phyloP scores from a whole-genome alignment of 2,888 invertebrate species.

The Drosophila lacicola region DNA sequence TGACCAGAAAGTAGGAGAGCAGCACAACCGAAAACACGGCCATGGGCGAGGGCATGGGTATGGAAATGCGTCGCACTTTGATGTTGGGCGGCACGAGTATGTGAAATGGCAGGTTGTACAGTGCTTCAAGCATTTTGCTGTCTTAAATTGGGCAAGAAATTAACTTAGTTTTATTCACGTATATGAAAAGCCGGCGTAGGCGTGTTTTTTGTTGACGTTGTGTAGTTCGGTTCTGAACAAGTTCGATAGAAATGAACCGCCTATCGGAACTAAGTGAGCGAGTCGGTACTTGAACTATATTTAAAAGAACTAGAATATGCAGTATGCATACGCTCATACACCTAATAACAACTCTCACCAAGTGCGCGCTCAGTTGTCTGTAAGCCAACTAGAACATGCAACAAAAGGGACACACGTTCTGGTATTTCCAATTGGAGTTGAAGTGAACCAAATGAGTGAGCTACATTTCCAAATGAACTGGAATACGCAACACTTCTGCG shows the following conservation, averaged over 20 bases:
- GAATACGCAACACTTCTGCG: constrained; percentile 3
- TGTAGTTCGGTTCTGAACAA: constrained; percentile 16
- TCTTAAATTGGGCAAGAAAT: not conserved
- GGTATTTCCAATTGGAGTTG: too few relatives aligned
- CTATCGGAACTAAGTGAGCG: not conserved
- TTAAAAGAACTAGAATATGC: not conserved
- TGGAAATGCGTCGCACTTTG: constrained; percentile 94
- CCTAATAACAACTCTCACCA: not conserved
- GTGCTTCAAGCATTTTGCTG: constrained; percentile 88
- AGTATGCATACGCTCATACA: too few relatives aligned
- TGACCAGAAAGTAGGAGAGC: constrained; percentile 97
- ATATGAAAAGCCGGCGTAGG: constrained; percentile 58
- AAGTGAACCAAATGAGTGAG: not conserved
- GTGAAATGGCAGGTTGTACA: constrained; percentile 92
- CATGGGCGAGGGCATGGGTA: constrained; percentile 97
- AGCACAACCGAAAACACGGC: constrained; percentile 95
- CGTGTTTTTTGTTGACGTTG: constrained; percentile 56
- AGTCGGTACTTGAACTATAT: not conserved
- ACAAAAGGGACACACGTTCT: not conserved
- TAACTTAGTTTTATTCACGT: not conserved
- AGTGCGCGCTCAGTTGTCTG: not conserved
- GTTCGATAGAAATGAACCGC: constrained; percentile 6
- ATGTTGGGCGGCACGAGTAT: constrained; percentile 93
- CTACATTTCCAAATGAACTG: not conserved
- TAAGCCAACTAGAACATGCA: not conserved